Conservation (phyloP, 2,888 invertebrate genomes). For the Beris chalybata region DNA sequence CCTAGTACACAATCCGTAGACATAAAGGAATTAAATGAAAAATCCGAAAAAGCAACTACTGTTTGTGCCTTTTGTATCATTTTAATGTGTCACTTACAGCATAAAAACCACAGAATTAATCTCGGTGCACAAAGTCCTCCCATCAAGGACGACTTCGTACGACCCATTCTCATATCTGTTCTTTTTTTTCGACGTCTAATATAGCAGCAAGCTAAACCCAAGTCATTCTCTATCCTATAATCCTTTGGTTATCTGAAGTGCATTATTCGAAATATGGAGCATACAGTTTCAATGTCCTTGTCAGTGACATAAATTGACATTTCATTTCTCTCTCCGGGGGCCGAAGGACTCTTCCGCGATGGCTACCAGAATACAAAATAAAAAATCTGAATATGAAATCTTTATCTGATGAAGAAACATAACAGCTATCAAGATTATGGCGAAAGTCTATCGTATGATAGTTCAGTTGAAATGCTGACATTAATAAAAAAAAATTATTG, state of each 20-base stretch:
- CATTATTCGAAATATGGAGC: conserved; percentile 1
- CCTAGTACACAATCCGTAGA: no score
- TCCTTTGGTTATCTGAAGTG: conserved; percentile 16
- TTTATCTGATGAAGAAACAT: no score
- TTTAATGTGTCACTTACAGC: conserved; percentile 34
- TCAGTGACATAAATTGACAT: conserved; percentile 35
- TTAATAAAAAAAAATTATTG: no score
- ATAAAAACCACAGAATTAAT: conserved; percentile 34
- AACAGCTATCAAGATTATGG: no score
- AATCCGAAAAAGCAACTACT: conserved; percentile 27
- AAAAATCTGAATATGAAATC: no score
- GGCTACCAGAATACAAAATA: conserved; percentile 11
- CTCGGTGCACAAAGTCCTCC: conserved; percentile 19
- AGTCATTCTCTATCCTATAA: conserved; percentile 16
- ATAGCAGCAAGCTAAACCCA: conserved; percentile 18
- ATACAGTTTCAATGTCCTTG: conserved; percentile 1
- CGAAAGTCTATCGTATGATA: no score
- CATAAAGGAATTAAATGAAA: conserved; percentile 29
- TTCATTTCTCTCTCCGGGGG: conserved; percentile 26
- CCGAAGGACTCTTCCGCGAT: not conserved
- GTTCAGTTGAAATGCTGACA: no score
- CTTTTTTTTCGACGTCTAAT: no score
- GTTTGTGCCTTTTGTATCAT: conserved; percentile 33
- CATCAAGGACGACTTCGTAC: conserved; percentile 14
- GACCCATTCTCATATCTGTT: no score